Evolutionary conservation across 2,888 invertebrate genomes (phyloP).

Genomic region (Clunio marinus): DNA sequence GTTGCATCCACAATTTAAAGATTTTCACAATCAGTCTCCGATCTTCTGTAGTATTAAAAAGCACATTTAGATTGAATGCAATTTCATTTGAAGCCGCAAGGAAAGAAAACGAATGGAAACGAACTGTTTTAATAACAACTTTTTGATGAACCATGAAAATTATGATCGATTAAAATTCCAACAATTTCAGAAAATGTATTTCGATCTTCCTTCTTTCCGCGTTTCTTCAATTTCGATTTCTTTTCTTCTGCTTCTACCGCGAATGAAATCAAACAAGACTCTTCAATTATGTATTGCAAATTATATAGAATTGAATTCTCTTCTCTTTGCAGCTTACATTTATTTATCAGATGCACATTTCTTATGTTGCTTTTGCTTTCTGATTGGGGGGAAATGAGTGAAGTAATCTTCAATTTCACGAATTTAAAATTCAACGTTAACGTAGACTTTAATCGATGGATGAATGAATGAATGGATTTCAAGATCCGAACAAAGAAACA

Average conservation of each 20-base stretch:
- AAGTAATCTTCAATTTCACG: conserved; percentile 15
- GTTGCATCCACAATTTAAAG: no score
- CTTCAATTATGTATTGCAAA: conserved; percentile 37
- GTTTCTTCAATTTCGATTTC: conserved; percentile 29
- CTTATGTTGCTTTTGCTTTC: no score
- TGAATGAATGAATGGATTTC: conserved; percentile 19
- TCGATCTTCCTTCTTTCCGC: background rate
- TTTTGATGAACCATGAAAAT: conserved; percentile 35
- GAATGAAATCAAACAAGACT: conserved; percentile 26
- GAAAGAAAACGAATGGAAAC: background rate
- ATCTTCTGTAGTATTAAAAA: no score
- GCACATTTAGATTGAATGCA: no score
- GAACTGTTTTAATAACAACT: conserved; percentile 27
- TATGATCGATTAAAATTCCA: conserved; percentile 38
- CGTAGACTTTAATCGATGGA: conserved; percentile 28
- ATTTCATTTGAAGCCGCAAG: background rate
- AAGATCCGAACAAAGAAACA: background rate
- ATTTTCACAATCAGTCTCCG: no score
- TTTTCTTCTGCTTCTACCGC: no score
- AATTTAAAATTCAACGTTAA: conserved; percentile 27
- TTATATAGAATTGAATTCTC: conserved; percentile 32
- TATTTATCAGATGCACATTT: background rate
- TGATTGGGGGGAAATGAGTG: background rate
- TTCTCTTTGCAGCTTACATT: conserved; percentile 12
- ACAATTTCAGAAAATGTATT: conserved; percentile 7